A percentile compares a stretch with the other conserved stretches of the same genome.
phyloP scores from a whole-genome alignment of 2,888 invertebrate species.

The Choristoneura rosaceana region DNA sequence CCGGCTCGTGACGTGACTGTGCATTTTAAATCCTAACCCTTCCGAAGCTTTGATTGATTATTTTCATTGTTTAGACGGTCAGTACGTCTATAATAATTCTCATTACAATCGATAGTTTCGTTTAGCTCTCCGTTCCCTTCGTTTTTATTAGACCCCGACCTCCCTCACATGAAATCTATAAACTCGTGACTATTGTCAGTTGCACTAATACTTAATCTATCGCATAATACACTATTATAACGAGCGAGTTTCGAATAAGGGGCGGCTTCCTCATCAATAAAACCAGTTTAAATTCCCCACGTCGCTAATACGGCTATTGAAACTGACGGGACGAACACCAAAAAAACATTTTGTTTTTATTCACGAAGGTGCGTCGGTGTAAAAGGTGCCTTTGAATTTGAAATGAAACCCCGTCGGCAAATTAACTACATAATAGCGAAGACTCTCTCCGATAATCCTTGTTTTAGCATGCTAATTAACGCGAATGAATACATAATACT shows the following conservation, averaged over 20 bases:
- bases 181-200: slow-evolving; percentile 57
- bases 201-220: slow-evolving; percentile 61
- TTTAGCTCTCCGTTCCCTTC: slow-evolving; percentile 44
- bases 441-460: slow-evolving; percentile 24
- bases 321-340: slow-evolving; percentile 21
- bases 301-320: slow-evolving; percentile 49
- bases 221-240: slow-evolving; percentile 67
- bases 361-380: slow-evolving; percentile 18
- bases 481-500: slow-evolving; percentile 32
- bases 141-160: slow-evolving; percentile 47
- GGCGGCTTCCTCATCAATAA: slow-evolving; percentile 63
- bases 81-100: slow-evolving; percentile 26
- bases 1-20: slow-evolving; percentile 27
- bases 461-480: slow-evolving; percentile 28
- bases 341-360: slow-evolving; percentile 36
- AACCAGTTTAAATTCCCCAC: slow-evolving; percentile 57
- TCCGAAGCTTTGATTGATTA: slow-evolving; percentile 34
- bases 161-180: slow-evolving; percentile 55
- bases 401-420: slow-evolving; percentile 27
- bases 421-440: slow-evolving; percentile 33
- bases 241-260: slow-evolving; percentile 57
- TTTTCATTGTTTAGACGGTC: slow-evolving; percentile 27
- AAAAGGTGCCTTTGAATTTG: slow-evolving; percentile 20
- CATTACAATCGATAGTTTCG: slow-evolving; percentile 24
- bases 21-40: slow-evolving; percentile 34